A percentile compares a stretch with the other conserved stretches of the same genome.
Conservation (phyloP, 2,888 invertebrate genomes). For the Yponomeuta evonymella region DNA sequence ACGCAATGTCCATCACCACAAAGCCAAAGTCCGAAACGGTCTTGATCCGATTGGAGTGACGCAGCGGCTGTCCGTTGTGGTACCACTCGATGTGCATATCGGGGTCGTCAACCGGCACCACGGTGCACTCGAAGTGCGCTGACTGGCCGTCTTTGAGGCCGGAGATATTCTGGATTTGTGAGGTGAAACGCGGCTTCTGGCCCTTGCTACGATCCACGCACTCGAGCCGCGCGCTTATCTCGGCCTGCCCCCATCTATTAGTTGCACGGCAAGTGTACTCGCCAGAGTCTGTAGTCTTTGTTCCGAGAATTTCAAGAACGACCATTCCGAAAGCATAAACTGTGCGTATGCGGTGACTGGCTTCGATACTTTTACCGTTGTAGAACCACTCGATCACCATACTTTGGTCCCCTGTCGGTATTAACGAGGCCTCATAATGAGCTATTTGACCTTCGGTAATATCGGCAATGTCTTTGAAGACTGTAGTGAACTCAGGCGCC, state of each 20-base stretch:
- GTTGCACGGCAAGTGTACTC: constrained; percentile 91
- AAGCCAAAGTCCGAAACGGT: constrained; percentile 98
- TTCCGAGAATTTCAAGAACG: constrained; percentile 95
- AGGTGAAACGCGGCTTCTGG: constrained; percentile 95
- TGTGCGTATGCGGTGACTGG: constrained; percentile 92
- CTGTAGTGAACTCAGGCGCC: constrained; percentile 91
- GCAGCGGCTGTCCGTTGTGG: constrained; percentile 92
- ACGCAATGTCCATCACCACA: constrained; percentile 96
- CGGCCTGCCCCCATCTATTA: constrained; percentile 92
- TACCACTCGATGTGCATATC: constrained; percentile 97
- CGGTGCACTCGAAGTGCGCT: constrained; percentile 95
- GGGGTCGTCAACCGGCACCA: constrained; percentile 95
- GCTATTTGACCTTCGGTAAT: constrained; percentile 97
- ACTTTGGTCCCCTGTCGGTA: constrained; percentile 94
- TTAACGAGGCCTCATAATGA: constrained; percentile 97
- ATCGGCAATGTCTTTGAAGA: constrained; percentile 87
- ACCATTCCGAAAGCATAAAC: constrained; percentile 99
- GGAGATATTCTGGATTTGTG: constrained; percentile 94
- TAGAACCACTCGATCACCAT: constrained; percentile 98
- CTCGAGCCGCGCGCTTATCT: constrained; percentile 83
- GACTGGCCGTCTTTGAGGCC: constrained; percentile 95
- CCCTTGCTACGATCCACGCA: constrained; percentile 88
- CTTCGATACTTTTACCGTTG: constrained; percentile 91
- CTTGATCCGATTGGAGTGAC: constrained; percentile 95
- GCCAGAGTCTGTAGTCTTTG: constrained; percentile 94